phyloP scores from a whole-genome alignment of 2,113 vertebrate species.

The Atlantisia rogersi region DNA sequence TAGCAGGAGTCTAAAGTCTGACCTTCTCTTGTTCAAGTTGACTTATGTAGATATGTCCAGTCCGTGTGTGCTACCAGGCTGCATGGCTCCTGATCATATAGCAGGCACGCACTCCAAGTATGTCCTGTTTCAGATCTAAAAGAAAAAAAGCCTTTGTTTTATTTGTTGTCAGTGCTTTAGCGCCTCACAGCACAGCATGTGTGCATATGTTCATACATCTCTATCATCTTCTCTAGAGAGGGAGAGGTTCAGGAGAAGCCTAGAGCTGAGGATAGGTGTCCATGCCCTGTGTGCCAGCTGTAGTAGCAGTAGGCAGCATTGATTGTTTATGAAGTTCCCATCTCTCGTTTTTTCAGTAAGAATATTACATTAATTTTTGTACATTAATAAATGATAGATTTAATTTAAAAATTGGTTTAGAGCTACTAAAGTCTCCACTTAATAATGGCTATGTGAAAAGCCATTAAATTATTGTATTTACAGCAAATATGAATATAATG shows the following conservation, averaged over 20 bases:
- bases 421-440: background rate
- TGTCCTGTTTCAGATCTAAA: background rate
- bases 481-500: background rate
- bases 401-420: background rate
- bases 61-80: background rate
- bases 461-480: background rate
- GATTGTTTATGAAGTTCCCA: background rate
- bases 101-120: background rate
- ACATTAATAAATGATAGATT: background rate
- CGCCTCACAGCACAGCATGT: background rate
- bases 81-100: background rate
- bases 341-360: background rate
- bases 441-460: background rate
- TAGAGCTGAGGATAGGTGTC: background rate
- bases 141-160: background rate
- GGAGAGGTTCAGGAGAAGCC: background rate
- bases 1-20: background rate
- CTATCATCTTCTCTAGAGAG: background rate
- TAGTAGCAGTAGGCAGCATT: background rate
- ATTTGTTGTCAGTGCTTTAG: background rate
- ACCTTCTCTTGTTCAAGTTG: background rate
- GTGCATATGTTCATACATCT: accelerated
- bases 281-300: accelerated
- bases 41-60: background rate
- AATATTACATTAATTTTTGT: background rate